Conservation (phyloP, 2,888 invertebrate species). For the Seira ritae region DNA sequence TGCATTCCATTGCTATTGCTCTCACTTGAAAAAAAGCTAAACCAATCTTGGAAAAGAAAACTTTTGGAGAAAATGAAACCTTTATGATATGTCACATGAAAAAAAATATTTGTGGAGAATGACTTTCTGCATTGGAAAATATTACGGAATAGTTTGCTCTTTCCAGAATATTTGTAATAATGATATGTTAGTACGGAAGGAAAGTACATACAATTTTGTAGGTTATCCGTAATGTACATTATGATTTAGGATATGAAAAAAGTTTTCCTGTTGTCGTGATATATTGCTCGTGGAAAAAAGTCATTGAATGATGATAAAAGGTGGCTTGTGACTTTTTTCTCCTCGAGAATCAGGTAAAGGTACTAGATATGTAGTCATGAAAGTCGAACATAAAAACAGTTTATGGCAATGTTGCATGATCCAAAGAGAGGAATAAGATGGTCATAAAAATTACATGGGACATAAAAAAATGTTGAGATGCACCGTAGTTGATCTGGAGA, state of each 20-base stretch:
- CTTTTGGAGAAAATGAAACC: slow-evolving; percentile 47
- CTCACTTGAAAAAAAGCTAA: neutral
- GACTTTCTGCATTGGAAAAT: slow-evolving; percentile 27
- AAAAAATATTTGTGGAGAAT: slow-evolving; percentile 39
- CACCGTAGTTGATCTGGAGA: neutral
- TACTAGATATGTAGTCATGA: too few relatives aligned
- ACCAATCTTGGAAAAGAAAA: neutral
- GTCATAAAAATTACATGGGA: neutral
- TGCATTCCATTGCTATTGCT: neutral
- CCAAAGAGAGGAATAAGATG: slow-evolving; percentile 4
- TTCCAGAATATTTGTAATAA: slow-evolving; percentile 15
- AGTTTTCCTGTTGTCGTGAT: slow-evolving; percentile 46
- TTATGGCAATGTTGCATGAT: slow-evolving; percentile 7
- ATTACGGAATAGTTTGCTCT: neutral
- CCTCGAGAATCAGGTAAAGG: neutral
- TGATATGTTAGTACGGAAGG: slow-evolving; percentile 32
- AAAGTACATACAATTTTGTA: neutral
- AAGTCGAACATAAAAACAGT: neutral
- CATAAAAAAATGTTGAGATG: neutral
- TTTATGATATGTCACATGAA: slow-evolving; percentile 57
- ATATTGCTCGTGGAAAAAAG: slow-evolving; percentile 48
- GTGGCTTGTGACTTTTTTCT: neutral
- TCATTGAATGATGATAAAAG: slow-evolving; percentile 42
- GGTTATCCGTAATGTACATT: too few relatives aligned
- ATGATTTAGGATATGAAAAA: neutral